phyloP scores from a whole-genome alignment of 2,113 vertebrate genomes.

The Syngnathus typhle region DNA sequence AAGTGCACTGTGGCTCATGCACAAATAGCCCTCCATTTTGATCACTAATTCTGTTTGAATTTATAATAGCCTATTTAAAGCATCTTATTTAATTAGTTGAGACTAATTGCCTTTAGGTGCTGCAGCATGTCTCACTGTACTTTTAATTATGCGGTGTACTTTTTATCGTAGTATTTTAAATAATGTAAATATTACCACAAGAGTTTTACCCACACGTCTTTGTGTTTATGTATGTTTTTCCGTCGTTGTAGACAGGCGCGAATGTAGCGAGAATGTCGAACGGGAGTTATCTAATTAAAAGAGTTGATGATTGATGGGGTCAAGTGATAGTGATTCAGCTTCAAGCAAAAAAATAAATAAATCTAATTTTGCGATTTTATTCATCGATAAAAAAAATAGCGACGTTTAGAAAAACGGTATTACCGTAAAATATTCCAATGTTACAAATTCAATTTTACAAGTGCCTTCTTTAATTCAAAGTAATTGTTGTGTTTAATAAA shows the following conservation, averaged over 20 bases:
- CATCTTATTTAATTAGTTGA: not conserved
- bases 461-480: not conserved
- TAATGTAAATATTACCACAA: not conserved
- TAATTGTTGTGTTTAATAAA: not conserved
- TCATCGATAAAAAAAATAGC: not conserved
- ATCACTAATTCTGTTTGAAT: not conserved
- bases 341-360: slow-evolving; percentile 43
- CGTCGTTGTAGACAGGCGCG: not conserved
- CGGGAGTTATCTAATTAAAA: slow-evolving; percentile 57
- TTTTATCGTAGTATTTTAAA: not conserved
- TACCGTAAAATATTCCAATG: not conserved
- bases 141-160: not conserved
- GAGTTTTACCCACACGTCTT: not conserved
- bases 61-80: not conserved
- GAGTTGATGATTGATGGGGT: slow-evolving; percentile 69
- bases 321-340: slow-evolving; percentile 40
- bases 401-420: too few relatives aligned
- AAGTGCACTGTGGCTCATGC: not conserved
- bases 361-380: not conserved
- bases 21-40: not conserved
- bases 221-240: not conserved
- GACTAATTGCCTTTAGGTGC: not conserved
- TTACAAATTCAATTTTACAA: not conserved
- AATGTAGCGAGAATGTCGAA: not conserved
- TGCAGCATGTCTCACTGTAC: not conserved